Evolutionary conservation across 2,113 vertebrate genomes (phyloP), one percentile per base, ranked within the genome.

Genomic region (Columbina picui): DNA sequence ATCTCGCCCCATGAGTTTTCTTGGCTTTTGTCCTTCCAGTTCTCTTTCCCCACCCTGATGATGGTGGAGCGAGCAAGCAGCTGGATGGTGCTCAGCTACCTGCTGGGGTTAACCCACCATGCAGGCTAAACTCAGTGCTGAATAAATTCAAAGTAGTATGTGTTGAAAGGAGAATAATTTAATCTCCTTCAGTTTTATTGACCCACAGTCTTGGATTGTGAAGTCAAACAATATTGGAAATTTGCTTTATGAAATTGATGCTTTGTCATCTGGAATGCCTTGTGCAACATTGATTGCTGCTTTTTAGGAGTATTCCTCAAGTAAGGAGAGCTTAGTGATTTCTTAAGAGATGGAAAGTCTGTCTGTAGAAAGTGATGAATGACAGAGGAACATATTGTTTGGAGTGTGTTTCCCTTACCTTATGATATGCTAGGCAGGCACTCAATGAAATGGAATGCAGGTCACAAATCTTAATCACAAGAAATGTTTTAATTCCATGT

Each of bases 211-310:
- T 86, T 65, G 69, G 34, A 80, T 80, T 65, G 50, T 32, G 30
- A 41, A 95, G 59, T 73, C 38, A 76, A 87, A 71, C 15, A n/a
- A 49, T 57, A 70, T 38, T 71, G 78, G 76, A 65, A 83, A 60
- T 20, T 67, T 55, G 56, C 56, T 50, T 70, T 84, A 12, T 67
- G 55, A 90, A 90, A 75, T 69, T 3, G 4, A 34, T 91, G 52
- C 14, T 26, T 67, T 78, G 59, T 81, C 38, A 39, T 81, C 38
- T 93, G 50, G 52, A 81, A 32, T 50, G 50, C n/a, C 50, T 73
- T 0, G 0, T 52, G 38, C n/a, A 56, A 7, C 68, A 43, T 1
- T 14, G 67, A 56, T 86, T 2, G 0, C 22, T 75, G 32, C 3
- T 90, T 94, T 87, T 90, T 47, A 60, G 39, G 45, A 64, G 12